Conservation (phyloP, 2,797 vertebrate genomes). For the Moxostoma hubbsi region DNA sequence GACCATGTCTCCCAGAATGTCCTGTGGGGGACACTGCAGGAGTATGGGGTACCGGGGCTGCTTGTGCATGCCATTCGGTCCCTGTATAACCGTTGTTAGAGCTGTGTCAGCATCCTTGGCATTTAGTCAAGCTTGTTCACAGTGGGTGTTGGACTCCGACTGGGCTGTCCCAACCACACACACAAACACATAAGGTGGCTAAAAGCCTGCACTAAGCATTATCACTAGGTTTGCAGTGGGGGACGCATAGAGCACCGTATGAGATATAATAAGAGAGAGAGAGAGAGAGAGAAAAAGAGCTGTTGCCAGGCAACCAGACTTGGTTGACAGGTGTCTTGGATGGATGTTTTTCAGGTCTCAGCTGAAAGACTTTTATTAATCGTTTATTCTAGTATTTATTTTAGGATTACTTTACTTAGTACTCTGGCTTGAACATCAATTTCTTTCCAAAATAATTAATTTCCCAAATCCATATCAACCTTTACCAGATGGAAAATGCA, state of each 20-base stretch:
- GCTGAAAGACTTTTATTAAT: slow-evolving; percentile 13
- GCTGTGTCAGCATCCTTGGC: too few relatives aligned
- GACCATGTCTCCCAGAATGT: too few relatives aligned
- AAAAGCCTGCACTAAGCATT: slow-evolving; percentile 49
- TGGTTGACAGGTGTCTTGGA: slow-evolving; percentile 68
- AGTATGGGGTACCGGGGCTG: too few relatives aligned
- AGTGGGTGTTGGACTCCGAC: too few relatives aligned
- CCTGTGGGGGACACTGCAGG: too few relatives aligned
- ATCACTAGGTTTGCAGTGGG: slow-evolving; percentile 44
- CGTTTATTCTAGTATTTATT: background rate
- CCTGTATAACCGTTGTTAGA: too few relatives aligned
- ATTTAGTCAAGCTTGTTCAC: too few relatives aligned
- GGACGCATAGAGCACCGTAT: slow-evolving; percentile 36
- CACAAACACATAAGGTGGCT: slow-evolving; percentile 8
- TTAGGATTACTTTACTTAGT: background rate
- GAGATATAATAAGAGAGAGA: slow-evolving; percentile 45
- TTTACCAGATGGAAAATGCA: too few relatives aligned
- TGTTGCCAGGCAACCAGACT: slow-evolving; percentile 74
- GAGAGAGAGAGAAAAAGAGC: slow-evolving; percentile 53
- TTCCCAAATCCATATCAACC: too few relatives aligned
- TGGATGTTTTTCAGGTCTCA: slow-evolving; percentile 35
- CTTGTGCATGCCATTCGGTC: too few relatives aligned
- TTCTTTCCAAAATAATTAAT: background rate
- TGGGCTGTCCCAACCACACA: background rate
- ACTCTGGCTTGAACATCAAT: background rate